Evolutionary conservation across 2,113 vertebrate genomes (phyloP), one percentile per base, ranked within the genome.

Genomic region (Myrmophylax atrothorax): DNA sequence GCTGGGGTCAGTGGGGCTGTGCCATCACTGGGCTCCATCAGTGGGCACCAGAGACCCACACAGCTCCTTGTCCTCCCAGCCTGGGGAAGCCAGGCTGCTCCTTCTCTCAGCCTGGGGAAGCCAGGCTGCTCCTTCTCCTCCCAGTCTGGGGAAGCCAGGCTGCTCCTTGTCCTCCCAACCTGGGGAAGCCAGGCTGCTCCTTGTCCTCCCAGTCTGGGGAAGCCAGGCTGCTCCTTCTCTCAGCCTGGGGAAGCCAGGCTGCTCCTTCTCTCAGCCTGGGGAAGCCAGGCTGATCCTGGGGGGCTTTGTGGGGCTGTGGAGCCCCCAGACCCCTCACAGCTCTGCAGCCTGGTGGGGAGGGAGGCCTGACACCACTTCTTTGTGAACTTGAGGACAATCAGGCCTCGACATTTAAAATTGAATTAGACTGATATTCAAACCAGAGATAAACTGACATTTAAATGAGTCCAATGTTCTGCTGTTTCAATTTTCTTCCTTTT

Each of bases 401-500:
- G 53, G 50, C 77, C 83, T 25, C 82, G 75, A n/a, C 77, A 62
- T 96, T 94, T 83, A 3, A 76, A 86, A 84, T 42, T 64, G 87
- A 94, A 59, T 81, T 55, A 23, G 22, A 2, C 50, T 62, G 67
- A 22, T 84, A 75, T 88, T 95, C 75, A 35, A 91, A 88, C 70
- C 47, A 31, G 60, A 91, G 93, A 95, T 91, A 69, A 90, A 89
- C 63, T 91, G 86, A 86, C 95, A 59, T 84, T 84, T 94, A 49
- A 35, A 78, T 28, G 7, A 52, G 52, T 50, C 64, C 62, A 58
- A 42, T 1, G 12, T 40, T 77, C 69, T 58, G 63, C 55, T 87
- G 68, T 60, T 76, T 63, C 33, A 18, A 67, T 78, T 82, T 35
- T 49, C 46, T 80, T 76, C 47, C 7, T 35, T 72, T 33, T 18